Percentiles rank a stretch among this genome's conserved stretches.
Evolutionary conservation across 2,888 invertebrate genomes (phyloP).

Genomic region (Siphonodentalium dalli): DNA sequence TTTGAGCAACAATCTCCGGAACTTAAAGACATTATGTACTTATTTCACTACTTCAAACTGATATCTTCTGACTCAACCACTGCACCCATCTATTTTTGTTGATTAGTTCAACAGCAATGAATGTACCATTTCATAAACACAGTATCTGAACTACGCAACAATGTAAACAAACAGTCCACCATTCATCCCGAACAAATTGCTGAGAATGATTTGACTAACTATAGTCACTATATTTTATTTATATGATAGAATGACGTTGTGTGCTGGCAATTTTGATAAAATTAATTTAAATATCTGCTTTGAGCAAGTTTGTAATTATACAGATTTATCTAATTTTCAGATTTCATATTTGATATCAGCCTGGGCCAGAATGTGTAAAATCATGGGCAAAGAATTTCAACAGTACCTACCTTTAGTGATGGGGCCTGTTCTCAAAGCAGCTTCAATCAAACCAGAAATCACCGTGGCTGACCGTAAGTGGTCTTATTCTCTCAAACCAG

Average conservation of each 20-base stretch:
- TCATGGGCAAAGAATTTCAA: slow-evolving; percentile 84
- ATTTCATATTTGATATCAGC: slow-evolving; percentile 97
- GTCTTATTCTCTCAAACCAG: background rate
- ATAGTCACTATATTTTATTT: background rate
- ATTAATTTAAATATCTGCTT: no score
- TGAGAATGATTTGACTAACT: background rate
- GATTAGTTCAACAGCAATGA: background rate
- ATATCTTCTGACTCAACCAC: no score
- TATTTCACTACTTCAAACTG: no score
- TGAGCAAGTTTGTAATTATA: background rate
- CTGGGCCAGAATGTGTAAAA: slow-evolving; percentile 98
- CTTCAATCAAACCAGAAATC: slow-evolving; percentile 91
- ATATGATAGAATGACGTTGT: background rate
- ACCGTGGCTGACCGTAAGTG: slow-evolving; percentile 83
- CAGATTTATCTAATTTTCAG: slow-evolving; percentile 40
- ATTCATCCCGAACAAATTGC: no score
- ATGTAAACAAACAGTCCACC: no score
- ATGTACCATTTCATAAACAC: no score
- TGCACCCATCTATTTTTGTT: no score
- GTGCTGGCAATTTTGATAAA: no score
- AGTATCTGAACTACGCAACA: no score
- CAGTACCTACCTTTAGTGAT: slow-evolving; percentile 94
- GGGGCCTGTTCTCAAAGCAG: slow-evolving; percentile 90
- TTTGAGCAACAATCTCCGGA: no score
- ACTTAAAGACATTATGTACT: no score